phyloP scores from a whole-genome alignment of 2,888 invertebrate genomes.

The Aleiodes leptofemur region DNA sequence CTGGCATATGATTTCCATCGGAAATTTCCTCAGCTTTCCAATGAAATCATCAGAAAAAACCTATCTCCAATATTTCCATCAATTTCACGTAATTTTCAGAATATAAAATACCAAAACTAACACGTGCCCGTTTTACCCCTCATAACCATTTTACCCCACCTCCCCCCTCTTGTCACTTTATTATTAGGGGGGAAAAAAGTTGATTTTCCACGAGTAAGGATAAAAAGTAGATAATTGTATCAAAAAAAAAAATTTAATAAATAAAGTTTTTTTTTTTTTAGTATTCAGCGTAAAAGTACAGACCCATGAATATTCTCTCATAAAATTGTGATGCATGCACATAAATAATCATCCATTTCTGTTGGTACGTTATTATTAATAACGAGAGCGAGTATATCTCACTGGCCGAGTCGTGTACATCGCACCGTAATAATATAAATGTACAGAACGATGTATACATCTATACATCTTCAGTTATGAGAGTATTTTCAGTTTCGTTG shows the following conservation, averaged over 20 bases:
- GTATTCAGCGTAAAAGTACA: not conserved
- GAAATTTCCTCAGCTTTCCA: no score
- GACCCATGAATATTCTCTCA: slow-evolving; percentile 1
- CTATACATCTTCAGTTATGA: not conserved
- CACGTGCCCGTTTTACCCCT: no score
- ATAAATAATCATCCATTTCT: slow-evolving; percentile 32
- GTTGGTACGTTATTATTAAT: slow-evolving; percentile 25
- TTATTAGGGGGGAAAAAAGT: no score
- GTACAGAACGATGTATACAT: not conserved
- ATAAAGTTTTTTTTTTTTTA: not conserved
- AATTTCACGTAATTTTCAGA: no score
- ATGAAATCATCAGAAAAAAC: no score
- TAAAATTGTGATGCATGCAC: slow-evolving; percentile 1
- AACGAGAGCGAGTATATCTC: slow-evolving; percentile 14
- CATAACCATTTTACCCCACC: no score
- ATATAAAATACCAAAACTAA: no score
- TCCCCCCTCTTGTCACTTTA: no score
- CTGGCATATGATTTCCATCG: no score
- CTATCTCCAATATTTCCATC: no score
- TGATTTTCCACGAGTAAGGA: no score
- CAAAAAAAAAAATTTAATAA: not conserved
- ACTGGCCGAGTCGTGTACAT: not conserved
- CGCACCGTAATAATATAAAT: slow-evolving; percentile 26
- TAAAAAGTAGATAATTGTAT: no score
- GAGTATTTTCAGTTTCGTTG: slow-evolving; percentile 11